Conservation (phyloP, 30 jellyfish, hydroid and myxozoan genomes). For the Hydractinia echinata region DNA sequence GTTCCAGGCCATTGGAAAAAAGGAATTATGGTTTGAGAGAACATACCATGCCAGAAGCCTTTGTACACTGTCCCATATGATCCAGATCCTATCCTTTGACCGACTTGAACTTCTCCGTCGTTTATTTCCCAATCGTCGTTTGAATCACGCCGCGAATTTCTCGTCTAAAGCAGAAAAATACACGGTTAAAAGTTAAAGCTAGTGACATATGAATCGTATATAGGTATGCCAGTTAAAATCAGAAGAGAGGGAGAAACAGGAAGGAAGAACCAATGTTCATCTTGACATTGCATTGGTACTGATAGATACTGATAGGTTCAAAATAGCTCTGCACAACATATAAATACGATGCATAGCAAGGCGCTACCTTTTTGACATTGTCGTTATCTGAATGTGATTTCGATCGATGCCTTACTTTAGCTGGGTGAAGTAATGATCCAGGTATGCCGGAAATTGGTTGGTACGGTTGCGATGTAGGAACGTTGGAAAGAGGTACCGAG, state of each 20-base stretch:
- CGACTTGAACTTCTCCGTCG: conserved; percentile 75
- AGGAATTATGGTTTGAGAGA: too few relatives aligned
- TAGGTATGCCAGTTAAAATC: too few relatives aligned
- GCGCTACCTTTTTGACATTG: conserved; percentile 18
- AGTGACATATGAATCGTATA: too few relatives aligned
- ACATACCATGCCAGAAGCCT: conserved; percentile 98
- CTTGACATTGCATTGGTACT: too few relatives aligned
- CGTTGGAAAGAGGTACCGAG: conserved; percentile 39
- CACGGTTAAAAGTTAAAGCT: too few relatives aligned
- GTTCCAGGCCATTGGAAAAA: too few relatives aligned
- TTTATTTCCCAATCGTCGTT: conserved; percentile 97
- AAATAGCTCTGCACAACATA: too few relatives aligned
- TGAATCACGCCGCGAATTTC: conserved; percentile 65
- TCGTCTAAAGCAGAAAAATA: not conserved
- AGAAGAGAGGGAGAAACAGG: too few relatives aligned
- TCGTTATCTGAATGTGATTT: conserved; percentile 80
- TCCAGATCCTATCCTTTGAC: conserved; percentile 93
- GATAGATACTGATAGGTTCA: too few relatives aligned
- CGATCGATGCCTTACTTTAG: conserved; percentile 66
- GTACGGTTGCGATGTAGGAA: conserved; percentile 42
- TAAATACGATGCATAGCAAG: too few relatives aligned
- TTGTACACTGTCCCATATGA: conserved; percentile 98
- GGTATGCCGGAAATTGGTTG: conserved; percentile 51
- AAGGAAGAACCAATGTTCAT: too few relatives aligned
- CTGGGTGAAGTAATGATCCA: conserved; percentile 42